Base-by-base conservation (phyloP, 2,113 vertebrate species). In the Hemiprocne comata region DNA sequence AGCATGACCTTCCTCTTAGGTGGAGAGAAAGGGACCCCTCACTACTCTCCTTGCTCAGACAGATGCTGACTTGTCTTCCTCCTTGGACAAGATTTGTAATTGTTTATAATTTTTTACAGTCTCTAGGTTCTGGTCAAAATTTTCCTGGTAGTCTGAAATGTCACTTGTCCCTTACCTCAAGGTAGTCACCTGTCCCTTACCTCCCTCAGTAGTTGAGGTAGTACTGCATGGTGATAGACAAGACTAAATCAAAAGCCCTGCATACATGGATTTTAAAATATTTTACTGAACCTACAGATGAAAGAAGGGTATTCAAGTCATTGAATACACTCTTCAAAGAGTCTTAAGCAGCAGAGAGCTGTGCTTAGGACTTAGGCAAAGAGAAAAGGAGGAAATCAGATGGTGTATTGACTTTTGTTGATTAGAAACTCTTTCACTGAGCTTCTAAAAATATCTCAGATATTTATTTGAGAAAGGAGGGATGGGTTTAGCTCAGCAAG, bases 401-500 rank as follows among this genome's bases (percentile, higher is more conserved):
- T 79, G 58, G n/a, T 79, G 17, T 50, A 87, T 85, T 91, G 80
- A 89, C 64, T 92, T 85, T 13, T 2, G 3, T 69, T 89, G 80
- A 94, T 97, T 95, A 89, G 89, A 94, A 94, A 91, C 70, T 60
- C 87, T 94, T 94, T 95, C 34, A 34, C 24, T 85, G 40, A 14
- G 17, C n/a, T 95, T 92, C 94, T 92, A 95, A 92, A 95, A 81
- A 92, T 89, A 90, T 57, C 64, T 55, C 79, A 91, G 86, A 85
- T 69, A 92, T 31, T 89, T 48, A 76, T 95, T 76, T 82, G 40
- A 85, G 74, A 95, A 92, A 65, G 46, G 44, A 89, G 18, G 28
- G 42, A 18, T 72, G 38, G 21, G 36, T 92, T 94, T 89, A 87
- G 57, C 80, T 91, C 44, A 91, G 69, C 42, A 86, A 90, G 50